Conservation (phyloP, 2,797 vertebrate species). For the Anisognathus igniventris region DNA sequence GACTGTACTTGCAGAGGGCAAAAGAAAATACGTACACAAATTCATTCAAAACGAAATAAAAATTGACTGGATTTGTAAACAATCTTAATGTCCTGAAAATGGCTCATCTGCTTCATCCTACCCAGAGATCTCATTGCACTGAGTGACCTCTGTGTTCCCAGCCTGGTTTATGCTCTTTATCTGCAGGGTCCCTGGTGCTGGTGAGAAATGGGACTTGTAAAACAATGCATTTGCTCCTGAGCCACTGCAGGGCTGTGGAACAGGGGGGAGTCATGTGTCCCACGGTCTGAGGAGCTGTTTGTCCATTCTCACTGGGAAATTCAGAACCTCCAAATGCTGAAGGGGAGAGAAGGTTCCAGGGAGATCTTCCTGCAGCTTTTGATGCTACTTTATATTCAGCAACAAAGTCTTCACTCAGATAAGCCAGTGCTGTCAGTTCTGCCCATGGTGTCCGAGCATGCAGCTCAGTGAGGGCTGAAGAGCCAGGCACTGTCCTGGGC, state of each 20-base stretch:
- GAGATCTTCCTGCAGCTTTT: not conserved
- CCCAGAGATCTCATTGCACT: not conserved
- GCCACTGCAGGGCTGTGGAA: not conserved
- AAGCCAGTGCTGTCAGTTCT: rapidly evolving
- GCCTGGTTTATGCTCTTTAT: not conserved
- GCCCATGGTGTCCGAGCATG: rapidly evolving
- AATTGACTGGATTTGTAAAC: slow-evolving; percentile 23
- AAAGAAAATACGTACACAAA: not conserved
- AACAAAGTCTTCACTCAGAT: not conserved
- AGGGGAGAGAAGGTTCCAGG: not conserved
- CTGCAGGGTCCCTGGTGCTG: not conserved
- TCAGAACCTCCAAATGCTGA: not conserved
- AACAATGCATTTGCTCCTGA: not conserved
- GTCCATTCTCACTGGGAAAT: rapidly evolving
- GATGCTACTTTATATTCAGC: rapidly evolving
- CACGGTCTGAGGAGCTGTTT: rapidly evolving
- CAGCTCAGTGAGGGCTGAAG: not conserved
- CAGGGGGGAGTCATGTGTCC: rapidly evolving
- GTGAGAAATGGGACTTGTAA: not conserved
- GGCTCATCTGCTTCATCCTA: not conserved
- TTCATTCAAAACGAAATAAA: not conserved
- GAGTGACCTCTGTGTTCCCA: not conserved
- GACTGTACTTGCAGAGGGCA: not conserved
- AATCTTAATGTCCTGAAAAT: not conserved
- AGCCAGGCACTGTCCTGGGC: not conserved